Conservation (phyloP, 2,888 invertebrate species). For the Entomobrya multifasciata region DNA sequence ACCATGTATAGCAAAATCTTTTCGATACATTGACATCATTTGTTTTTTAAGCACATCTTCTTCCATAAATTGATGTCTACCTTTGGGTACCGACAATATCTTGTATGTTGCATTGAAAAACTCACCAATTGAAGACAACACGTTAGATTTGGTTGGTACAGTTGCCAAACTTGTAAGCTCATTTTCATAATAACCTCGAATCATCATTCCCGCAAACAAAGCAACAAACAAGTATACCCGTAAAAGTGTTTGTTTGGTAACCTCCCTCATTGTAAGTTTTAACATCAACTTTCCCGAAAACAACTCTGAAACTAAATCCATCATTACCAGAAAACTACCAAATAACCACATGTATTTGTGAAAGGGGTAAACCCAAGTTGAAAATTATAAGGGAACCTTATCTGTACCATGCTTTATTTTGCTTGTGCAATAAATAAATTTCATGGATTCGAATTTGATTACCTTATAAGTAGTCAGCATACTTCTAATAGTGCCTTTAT, state of each 20-base stretch:
- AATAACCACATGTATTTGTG: neutral
- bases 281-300: neutral
- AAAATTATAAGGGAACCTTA: neutral
- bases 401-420: neutral
- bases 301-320: neutral
- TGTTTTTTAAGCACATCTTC: no score
- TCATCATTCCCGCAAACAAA: conserved; percentile 7
- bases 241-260: neutral
- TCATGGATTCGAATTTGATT: neutral
- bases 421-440: neutral
- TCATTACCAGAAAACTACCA: neutral
- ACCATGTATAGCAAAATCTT: neutral
- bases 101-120: neutral
- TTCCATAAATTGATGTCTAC: neutral
- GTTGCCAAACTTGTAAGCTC: conserved; percentile 20
- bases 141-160: neutral
- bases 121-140: neutral
- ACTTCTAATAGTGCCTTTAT: neutral
- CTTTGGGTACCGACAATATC: neutral
- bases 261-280: neutral
- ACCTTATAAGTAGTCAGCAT: neutral
- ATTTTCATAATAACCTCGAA: conserved; percentile 39
- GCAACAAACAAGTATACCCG: neutral
- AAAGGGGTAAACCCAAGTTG: neutral
- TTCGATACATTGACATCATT: neutral